A percentile compares a stretch with the other conserved stretches of the same genome.
Conservation (phyloP, 2,888 invertebrate genomes). For the Pinctada fucata region DNA sequence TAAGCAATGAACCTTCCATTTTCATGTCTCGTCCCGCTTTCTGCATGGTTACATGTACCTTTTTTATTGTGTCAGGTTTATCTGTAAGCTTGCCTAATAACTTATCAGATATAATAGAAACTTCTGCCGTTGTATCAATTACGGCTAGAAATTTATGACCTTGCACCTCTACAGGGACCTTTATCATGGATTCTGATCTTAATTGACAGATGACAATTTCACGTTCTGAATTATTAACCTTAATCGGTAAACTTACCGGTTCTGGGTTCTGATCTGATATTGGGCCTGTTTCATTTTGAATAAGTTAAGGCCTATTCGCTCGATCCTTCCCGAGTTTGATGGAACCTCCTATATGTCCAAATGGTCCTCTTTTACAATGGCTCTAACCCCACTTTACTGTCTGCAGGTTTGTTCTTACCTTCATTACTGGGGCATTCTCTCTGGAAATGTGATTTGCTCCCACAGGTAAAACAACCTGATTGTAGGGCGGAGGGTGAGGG, state of each 20-base stretch:
- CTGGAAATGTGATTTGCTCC: conserved; percentile 8
- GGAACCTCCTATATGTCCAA: background rate
- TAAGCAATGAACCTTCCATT: conserved; percentile 26
- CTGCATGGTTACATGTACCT: conserved; percentile 30
- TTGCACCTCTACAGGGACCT: background rate
- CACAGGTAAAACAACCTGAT: conserved; percentile 7
- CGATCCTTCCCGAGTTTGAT: conserved; percentile 19
- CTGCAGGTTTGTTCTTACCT: background rate
- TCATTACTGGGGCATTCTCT: conserved; percentile 6
- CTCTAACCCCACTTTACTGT: too few relatives aligned
- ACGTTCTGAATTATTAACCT: background rate
- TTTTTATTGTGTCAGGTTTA: conserved; percentile 27
- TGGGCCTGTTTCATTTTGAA: background rate
- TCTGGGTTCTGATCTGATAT: too few relatives aligned
- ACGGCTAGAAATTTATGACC: conserved; percentile 25
- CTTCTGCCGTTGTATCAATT: conserved; percentile 43
- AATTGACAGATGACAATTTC: background rate
- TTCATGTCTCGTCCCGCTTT: conserved; percentile 40
- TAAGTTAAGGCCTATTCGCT: conserved; percentile 17
- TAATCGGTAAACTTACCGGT: background rate
- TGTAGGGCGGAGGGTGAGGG: too few relatives aligned
- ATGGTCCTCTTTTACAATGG: too few relatives aligned
- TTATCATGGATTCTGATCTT: background rate
- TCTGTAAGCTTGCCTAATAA: conserved; percentile 26
- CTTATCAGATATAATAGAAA: conserved; percentile 44